Percentiles rank a stretch among this genome's conserved stretches.
phyloP scores from a whole-genome alignment of 2,113 vertebrate species.

The Rhynchomys soricoides region DNA sequence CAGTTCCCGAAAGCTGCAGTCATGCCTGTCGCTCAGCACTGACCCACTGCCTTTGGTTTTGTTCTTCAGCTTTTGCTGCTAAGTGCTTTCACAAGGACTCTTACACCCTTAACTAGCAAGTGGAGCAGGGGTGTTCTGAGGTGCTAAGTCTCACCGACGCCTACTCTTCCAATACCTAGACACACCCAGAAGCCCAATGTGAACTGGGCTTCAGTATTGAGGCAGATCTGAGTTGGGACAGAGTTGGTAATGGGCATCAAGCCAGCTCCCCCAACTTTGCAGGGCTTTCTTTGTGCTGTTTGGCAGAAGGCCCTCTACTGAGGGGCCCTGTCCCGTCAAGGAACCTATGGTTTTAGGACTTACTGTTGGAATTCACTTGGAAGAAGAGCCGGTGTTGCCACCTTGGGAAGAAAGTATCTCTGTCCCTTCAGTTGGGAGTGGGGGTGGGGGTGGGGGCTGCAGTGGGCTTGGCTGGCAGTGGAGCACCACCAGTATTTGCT shows the following conservation, averaged over 20 bases:
- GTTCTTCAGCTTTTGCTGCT: neutral
- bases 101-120: neutral
- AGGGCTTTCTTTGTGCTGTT: neutral
- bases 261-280: neutral
- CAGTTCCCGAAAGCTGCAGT: neutral
- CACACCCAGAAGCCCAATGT: neutral
- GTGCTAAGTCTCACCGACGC: neutral
- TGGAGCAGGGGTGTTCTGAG: neutral
- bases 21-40: neutral
- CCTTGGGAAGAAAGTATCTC: constrained; percentile 78
- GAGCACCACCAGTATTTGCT: constrained; percentile 72
- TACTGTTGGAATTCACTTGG: constrained; percentile 73
- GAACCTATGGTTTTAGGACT: constrained; percentile 67
- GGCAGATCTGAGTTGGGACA: neutral
- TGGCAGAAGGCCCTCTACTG: constrained; percentile 4
- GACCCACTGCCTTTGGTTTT: neutral
- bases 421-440: constrained; percentile 58
- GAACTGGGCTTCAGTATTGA: neutral
- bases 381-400: constrained; percentile 64
- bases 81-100: neutral
- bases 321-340: constrained; percentile 44
- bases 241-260: neutral
- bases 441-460: constrained; percentile 7
- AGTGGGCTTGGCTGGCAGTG: constrained; percentile 46
- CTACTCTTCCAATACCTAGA: neutral